These are phyloP conservation scores for Caiman crocodilus DNA, from an alignment of 2,797 vertebrate genomes.

Conservation along the genomic window DNA sequence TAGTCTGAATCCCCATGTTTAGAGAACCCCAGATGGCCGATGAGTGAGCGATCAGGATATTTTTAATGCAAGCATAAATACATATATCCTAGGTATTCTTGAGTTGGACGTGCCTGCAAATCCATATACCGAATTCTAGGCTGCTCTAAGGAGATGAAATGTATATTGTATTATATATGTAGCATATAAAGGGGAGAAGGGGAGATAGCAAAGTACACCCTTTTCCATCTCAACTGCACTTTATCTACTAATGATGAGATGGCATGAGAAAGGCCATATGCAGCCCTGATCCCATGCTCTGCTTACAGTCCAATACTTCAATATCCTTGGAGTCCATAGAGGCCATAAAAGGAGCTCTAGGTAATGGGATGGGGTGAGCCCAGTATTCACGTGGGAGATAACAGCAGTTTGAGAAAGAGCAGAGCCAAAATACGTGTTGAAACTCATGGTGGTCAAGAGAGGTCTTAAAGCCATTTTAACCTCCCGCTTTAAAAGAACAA, in stretches of 20 bases:
- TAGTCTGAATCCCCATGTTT: conserved; percentile 8
- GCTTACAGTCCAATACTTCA: neutral
- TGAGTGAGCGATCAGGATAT: rapidly evolving
- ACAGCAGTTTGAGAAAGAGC: neutral
- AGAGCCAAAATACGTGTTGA: neutral
- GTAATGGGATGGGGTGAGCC: neutral
- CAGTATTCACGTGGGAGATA: neutral
- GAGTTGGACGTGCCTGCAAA: neutral
- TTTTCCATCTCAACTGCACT: neutral
- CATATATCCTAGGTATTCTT: neutral
- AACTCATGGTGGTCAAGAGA: neutral
- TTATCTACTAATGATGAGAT: neutral
- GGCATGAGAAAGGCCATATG: neutral
- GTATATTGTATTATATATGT: neutral
- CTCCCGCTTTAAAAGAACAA: neutral
- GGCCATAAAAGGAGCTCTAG: neutral
- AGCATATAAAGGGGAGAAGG: neutral
- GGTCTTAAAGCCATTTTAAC: neutral
- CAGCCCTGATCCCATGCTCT: rapidly evolving
- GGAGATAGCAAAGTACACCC: neutral
- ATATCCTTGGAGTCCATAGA: neutral
- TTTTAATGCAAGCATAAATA: conserved; percentile 9
- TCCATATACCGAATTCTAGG: neutral
- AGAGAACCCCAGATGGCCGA: neutral
- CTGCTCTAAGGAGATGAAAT: neutral